Conservation (phyloP, 2,888 invertebrate species). For the Epirrhoe tristata region DNA sequence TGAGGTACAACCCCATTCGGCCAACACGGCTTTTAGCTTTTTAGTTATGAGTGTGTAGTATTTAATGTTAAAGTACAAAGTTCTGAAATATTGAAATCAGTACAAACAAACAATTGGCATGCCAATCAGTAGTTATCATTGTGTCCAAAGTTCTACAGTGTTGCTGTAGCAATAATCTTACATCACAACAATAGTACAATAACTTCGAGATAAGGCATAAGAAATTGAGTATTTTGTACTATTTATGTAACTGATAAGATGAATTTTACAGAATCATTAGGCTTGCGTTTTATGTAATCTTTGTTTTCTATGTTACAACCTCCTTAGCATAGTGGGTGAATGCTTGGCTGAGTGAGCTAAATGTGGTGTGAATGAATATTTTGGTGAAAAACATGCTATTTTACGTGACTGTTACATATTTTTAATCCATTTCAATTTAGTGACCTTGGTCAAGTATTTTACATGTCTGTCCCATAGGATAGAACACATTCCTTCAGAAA, state of each 20-base stretch:
- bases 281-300: not conserved
- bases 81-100: constrained; percentile 1
- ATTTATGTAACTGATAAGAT: not conserved
- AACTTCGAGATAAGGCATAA: constrained; percentile 1
- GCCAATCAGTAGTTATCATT: constrained; percentile 20
- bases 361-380: no score
- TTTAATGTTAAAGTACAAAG: not conserved
- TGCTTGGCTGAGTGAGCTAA: no score
- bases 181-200: not conserved
- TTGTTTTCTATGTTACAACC: no score
- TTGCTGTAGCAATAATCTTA: constrained; percentile 15
- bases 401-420: no score
- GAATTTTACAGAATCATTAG: not conserved
- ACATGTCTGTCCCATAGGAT: no score
- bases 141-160: constrained; percentile 32
- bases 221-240: not conserved
- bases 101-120: constrained; percentile 18
- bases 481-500: no score
- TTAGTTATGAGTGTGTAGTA: not conserved
- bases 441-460: no score
- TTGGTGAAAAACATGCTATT: no score
- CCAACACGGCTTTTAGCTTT: no score
- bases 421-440: no score
- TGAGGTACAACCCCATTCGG: no score
- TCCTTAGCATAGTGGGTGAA: no score